Evolutionary conservation across 2,113 vertebrate species (phyloP), one percentile per base, ranked within the genome.

Genomic region (Saccopteryx leptura): DNA sequence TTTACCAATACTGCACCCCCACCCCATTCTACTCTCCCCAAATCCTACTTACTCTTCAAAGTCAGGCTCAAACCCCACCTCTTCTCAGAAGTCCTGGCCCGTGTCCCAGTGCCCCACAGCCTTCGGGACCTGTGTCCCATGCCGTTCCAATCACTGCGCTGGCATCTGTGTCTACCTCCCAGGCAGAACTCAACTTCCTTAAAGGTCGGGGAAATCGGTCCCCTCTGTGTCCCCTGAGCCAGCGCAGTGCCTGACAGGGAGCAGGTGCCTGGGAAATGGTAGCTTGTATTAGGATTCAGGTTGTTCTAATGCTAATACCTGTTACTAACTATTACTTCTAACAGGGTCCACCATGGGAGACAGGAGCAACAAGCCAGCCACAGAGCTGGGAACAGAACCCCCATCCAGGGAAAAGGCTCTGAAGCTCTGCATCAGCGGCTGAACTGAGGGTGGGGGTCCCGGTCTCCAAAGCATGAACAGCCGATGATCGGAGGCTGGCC

Each of bases 1-100:
- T 46, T 13, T 46, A 19, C 39, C 9, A 19, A 3, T 0, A 0
- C 39, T 10, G 28, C 12, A 8, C 19, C 19, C 39, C 21, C 3
- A 28, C 17, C 46, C 33, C 14, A 61, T 17, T 9, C 26, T 4
- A 28, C 17, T 9, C 76, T 1, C 12, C 56, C 61, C 46, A 9
- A n/a, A 26, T 11, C n/a, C 11, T 2, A 39, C 33, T 12, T 8
- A 23, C 11, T 28, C 39, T 39, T 10, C 66, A 74, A 39, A 63
- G 56, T 46, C 56, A 61, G 48, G 23, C 28, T 26, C 15, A 1
- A 19, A 46, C 12, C 8, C 48, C 14, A 0, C n/a, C 33, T 9
- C 69, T 33, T 50, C 82, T 19, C 10, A 0, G 54, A 58, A 24
- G 65, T 14, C 26, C 4, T 3, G 61, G 1, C 14, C 48, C n/a